These are phyloP conservation scores for Acanthoscelides obtectus DNA, from an alignment of 2,888 invertebrate genomes.

Conservation along the genomic window DNA sequence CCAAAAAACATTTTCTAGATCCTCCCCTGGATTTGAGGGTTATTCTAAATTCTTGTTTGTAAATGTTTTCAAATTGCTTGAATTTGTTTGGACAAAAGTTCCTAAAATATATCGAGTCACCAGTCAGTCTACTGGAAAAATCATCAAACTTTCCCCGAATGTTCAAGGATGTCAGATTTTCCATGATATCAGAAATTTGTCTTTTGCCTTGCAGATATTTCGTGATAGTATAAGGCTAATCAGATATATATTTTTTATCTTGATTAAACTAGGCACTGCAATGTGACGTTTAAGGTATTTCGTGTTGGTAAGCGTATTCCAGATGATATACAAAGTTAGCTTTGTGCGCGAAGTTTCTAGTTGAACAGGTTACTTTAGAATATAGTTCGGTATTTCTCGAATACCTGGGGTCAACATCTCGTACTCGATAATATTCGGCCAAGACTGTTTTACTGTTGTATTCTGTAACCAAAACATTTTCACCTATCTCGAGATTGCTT, in stretches of 20 bases:
- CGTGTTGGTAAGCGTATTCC: slow-evolving; percentile 1
- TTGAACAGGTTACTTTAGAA: slow-evolving; percentile 2
- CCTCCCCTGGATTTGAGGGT: no score
- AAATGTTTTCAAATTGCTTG: no score
- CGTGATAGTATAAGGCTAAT: no score
- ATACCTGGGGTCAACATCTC: not conserved
- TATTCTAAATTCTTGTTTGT: no score
- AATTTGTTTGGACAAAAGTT: no score
- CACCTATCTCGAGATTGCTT: slow-evolving; percentile 9
- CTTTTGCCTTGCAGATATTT: no score
- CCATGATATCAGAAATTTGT: not conserved
- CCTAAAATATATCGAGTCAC: not conserved
- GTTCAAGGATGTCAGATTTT: not conserved
- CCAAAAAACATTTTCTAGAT: no score
- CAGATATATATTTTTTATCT: not conserved
- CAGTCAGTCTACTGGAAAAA: not conserved
- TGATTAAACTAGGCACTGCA: slow-evolving; percentile 2
- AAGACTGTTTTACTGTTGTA: not conserved
- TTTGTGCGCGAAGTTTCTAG: not conserved
- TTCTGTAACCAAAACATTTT: not conserved
- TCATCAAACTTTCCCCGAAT: not conserved
- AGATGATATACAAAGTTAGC: not conserved
- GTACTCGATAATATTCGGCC: not conserved
- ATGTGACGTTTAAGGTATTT: not conserved
- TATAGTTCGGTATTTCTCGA: not conserved